phyloP scores from a whole-genome alignment of 2,113 vertebrate genomes.

The Lagopus leucura region DNA sequence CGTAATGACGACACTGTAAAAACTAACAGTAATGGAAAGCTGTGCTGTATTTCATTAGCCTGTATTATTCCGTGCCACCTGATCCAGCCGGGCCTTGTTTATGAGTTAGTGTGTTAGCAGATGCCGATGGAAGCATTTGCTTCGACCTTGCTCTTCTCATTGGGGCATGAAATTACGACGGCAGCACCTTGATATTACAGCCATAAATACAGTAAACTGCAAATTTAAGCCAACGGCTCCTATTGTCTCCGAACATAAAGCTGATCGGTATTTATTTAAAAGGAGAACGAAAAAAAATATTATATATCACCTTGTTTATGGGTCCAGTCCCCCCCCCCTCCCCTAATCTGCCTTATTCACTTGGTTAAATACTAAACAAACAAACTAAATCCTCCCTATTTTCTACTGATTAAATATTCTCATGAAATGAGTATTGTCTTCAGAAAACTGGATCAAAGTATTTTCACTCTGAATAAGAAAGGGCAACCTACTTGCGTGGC shows the following conservation, averaged over 20 bases:
- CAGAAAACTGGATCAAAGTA: conserved; percentile 63
- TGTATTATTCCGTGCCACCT: conserved; percentile 99
- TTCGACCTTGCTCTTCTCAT: conserved; percentile 99
- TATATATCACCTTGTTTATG: conserved; percentile 99
- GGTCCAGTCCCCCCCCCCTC: conserved; percentile 87
- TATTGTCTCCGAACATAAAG: conserved; percentile 99
- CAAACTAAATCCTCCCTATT: conserved; percentile 74
- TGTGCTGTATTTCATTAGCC: conserved; percentile 99
- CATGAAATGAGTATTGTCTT: conserved; percentile 61
- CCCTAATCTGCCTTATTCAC: conserved; percentile 79
- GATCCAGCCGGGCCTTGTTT: conserved; percentile 99
- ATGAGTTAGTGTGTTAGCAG: conserved; percentile 99
- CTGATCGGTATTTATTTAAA: conserved; percentile 99
- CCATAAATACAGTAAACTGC: conserved; percentile 99
- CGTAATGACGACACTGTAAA: conserved; percentile 99
- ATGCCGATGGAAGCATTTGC: conserved; percentile 99
- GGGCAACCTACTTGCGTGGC: neutral
- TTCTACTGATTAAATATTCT: conserved; percentile 74
- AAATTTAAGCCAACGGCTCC: conserved; percentile 99
- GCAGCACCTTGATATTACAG: conserved; percentile 99
- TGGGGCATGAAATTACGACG: conserved; percentile 99
- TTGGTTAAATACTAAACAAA: conserved; percentile 83
- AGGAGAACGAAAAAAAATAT: conserved; percentile 97
- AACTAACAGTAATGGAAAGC: conserved; percentile 99
- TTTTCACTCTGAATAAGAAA: conserved; percentile 48